Evolutionary conservation across 1,140 invertebrate species (phyloP), one percentile per base, ranked within the genome.

Genomic region (Camponotus pennsylvanicus): DNA sequence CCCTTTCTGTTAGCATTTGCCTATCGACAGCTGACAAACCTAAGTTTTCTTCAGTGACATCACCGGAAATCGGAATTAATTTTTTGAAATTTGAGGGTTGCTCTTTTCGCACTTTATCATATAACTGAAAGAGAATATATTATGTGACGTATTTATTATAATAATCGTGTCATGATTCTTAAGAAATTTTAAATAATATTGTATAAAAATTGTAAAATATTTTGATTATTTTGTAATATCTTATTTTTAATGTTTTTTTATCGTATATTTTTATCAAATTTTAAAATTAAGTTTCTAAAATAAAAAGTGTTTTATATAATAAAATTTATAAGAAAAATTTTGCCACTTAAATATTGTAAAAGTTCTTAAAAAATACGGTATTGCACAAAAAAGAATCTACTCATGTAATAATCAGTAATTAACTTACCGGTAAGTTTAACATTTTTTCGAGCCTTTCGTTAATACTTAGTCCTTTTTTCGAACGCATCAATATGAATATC

Each of bases 1-100:
- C 97, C 91, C 97, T 96, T 8, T 97, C 96, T 9, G 95, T 95
- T 1, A 99, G 92, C 1, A 96, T 86, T 79, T 95, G 91, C 86
- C 96, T 95, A 66, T 97, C 96, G 73, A 96, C 92, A 15, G 92
- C 87, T 3, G 94, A 93, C 21, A 96, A 90, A 80, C 97, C 97
- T 76, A 97, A 90, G 1, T 96, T 96, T 9, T 96, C 91, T 71
- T 97, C 92, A 45, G 96, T 96, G 0, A 98, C 96, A 94, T 99
- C 98, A 3, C 99, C 99, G 32, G 92, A 92, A 2, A 99, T 96
- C 0, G 97, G 96, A 71, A 97, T 96, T 13, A 99, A 94, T 94
- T 99, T 99, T 2, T 97, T 92, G 21, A 96, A 94, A 57, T 95
- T 91, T 6, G 95, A 91, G 0, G 96, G 95, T 37, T 91, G 92